Evolutionary conservation across 2,797 vertebrate species (phyloP).

Genomic region (Esox masquinongy): DNA sequence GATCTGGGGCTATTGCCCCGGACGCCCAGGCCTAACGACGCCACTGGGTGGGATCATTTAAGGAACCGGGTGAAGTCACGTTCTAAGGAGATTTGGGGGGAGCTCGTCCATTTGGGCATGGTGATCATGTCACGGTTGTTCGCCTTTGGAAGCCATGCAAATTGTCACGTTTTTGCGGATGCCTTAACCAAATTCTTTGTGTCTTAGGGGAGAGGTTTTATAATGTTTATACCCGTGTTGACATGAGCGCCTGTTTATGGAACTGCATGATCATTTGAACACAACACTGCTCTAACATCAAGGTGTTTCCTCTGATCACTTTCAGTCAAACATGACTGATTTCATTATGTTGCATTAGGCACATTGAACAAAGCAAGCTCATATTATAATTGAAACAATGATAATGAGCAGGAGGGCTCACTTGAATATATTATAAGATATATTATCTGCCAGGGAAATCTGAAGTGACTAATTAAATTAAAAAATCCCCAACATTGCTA

Average conservation of each 20-base stretch:
- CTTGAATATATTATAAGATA: slow-evolving; percentile 38
- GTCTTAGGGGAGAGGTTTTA: not conserved
- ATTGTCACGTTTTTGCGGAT: too few species aligned
- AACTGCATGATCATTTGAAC: not conserved
- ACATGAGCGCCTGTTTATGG: too few species aligned
- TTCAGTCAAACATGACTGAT: slow-evolving; percentile 9
- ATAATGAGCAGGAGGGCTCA: not conserved
- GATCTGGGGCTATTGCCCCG: too few species aligned
- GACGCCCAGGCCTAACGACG: too few species aligned
- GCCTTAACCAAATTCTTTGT: not conserved
- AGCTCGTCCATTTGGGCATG: too few species aligned
- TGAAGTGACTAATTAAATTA: slow-evolving; percentile 13
- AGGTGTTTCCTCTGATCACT: slow-evolving; percentile 32
- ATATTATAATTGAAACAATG: slow-evolving; percentile 22
- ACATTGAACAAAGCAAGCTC: slow-evolving; percentile 29
- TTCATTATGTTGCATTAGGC: slow-evolving; percentile 23
- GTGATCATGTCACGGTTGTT: too few species aligned
- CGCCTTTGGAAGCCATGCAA: too few species aligned
- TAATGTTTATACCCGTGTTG: not conserved
- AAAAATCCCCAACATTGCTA: slow-evolving; percentile 16
- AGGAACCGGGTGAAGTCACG: too few species aligned
- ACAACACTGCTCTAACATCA: not conserved
- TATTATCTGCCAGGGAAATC: slow-evolving; percentile 23
- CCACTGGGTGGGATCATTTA: too few species aligned
- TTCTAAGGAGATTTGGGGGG: too few species aligned